Evolutionary conservation across 2,888 invertebrate species (phyloP).

Genomic region (Drosophila gaucha): DNA sequence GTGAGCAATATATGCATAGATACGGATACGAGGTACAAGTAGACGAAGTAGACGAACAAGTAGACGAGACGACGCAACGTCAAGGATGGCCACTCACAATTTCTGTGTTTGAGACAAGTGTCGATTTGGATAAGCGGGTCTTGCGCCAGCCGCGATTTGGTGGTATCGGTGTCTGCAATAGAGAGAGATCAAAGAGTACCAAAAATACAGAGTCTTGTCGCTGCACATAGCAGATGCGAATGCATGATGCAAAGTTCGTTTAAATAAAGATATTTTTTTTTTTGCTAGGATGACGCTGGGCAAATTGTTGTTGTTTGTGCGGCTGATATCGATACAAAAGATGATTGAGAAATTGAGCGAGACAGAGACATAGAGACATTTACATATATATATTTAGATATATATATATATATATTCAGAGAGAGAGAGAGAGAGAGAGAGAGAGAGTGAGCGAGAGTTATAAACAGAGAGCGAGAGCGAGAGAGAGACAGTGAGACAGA

Average conservation of each 20-base stretch:
- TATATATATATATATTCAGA: constrained; percentile 25
- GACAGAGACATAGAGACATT: constrained; percentile 26
- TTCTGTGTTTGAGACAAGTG: constrained; percentile 83
- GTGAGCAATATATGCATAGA: constrained; percentile 53
- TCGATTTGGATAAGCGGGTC: constrained; percentile 84
- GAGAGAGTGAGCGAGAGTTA: constrained; percentile 8
- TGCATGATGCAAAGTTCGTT: constrained; percentile 66
- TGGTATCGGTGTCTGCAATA: constrained; percentile 83
- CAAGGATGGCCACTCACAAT: constrained; percentile 79
- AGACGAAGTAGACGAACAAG: constrained; percentile 19
- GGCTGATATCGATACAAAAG: constrained; percentile 61
- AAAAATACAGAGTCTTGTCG: constrained; percentile 72
- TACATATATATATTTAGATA: constrained; percentile 21
- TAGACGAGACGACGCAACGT: constrained; percentile 23
- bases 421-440: constrained; percentile 15
- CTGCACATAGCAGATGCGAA: constrained; percentile 56
- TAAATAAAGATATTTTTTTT: constrained; percentile 3
- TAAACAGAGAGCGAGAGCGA: constrained; percentile 18
- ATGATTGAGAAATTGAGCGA: constrained; percentile 58
- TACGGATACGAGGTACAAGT: constrained; percentile 38
- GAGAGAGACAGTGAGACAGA: constrained; percentile 40
- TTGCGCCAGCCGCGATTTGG: constrained; percentile 84
- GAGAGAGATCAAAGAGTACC: constrained; percentile 81
- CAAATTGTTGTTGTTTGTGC: constrained; percentile 62
- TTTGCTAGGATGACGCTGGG: constrained; percentile 66